Base-by-base conservation (phyloP, 2,888 invertebrate species). In the Amphipyra tragopoginis region DNA sequence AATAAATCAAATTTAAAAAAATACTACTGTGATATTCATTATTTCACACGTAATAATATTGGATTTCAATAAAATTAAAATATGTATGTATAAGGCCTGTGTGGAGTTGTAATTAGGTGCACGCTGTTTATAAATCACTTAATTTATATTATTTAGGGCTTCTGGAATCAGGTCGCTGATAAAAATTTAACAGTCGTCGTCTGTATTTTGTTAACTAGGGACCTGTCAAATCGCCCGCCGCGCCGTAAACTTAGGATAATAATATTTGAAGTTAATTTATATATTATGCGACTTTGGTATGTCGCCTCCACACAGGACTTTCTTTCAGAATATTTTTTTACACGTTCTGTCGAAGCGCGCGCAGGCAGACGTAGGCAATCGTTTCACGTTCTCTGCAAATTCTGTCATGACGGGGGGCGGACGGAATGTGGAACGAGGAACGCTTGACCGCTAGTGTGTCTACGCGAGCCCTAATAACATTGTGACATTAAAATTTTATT, bases 1-100 rank as follows among this genome's bases (percentile, higher is more conserved):
- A 66, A 81, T 83, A 83, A 83, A 85, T 72, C 81, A 86, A 85
- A 85, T 83, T 86, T 88, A 89, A 86, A 86, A 87, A 89, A 89
- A 85, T 91, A 91, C 91, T 91, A 90, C 92, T 93, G 93, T 93
- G 93, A 93, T 93, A 93, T 88, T 87, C 87, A 89, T 91, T 91
- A 88, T 86, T 87, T 89, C 87, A 87, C 84, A 79, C 14, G 77
- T 86, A 81, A 82, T 81, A 75, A 77, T 83, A 83, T 79, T 77
- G 67, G 77, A 75, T 75, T 53, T 56, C 51, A 65, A 62, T 65
- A 53, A 57, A 64, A 49, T 58, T 62, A 65, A 54, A 10, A 36
- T 69, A 75, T 79, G 69, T 82, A 69, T 80, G 74, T 75, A 75
- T 77, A 62, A 82, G 85, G 76, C 86, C 86, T 89, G 88, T 84